Percentiles rank a stretch among this genome's conserved stretches.
These are phyloP conservation scores for Ephestia elutella DNA, from an alignment of 1,140 invertebrate species.

Conservation along the genomic window DNA sequence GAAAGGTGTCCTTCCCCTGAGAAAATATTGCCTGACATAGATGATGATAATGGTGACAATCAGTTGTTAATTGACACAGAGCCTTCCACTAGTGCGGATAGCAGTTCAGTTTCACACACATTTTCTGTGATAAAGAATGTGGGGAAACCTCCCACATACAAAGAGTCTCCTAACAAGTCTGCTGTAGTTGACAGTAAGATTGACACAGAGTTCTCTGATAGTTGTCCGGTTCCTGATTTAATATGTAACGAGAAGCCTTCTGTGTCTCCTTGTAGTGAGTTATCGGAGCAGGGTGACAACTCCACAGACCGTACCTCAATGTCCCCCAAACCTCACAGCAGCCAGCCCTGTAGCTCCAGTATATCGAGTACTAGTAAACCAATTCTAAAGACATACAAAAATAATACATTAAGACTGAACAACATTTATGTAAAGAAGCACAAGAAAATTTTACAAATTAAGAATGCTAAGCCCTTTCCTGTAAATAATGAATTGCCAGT, in stretches of 20 bases:
- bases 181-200: conserved; percentile 45
- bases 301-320: conserved; percentile 43
- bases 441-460: conserved; percentile 67
- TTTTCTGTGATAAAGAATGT: conserved; percentile 71
- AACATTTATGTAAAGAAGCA: conserved; percentile 67
- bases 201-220: conserved; percentile 58
- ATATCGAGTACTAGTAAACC: conserved; percentile 25
- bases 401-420: conserved; percentile 52
- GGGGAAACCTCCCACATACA: conserved; percentile 47
- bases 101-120: conserved; percentile 41
- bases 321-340: conserved; percentile 37
- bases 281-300: conserved; percentile 62
- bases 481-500: conserved; percentile 15
- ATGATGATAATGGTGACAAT: conserved; percentile 45
- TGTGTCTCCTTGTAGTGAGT: conserved; percentile 69
- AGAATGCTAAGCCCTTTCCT: conserved; percentile 48
- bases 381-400: conserved; percentile 35
- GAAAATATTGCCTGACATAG: conserved; percentile 60
- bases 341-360: conserved; percentile 21
- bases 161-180: conserved; percentile 40
- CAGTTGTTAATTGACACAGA: conserved; percentile 30
- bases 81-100: conserved; percentile 36
- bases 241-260: conserved; percentile 72
- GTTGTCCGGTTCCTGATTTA: conserved; percentile 64
- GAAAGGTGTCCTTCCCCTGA: conserved; percentile 39